Evolutionary conservation across 2,888 invertebrate genomes (phyloP), one percentile per base, ranked within the genome.

Genomic region (Dusona sp.): DNA sequence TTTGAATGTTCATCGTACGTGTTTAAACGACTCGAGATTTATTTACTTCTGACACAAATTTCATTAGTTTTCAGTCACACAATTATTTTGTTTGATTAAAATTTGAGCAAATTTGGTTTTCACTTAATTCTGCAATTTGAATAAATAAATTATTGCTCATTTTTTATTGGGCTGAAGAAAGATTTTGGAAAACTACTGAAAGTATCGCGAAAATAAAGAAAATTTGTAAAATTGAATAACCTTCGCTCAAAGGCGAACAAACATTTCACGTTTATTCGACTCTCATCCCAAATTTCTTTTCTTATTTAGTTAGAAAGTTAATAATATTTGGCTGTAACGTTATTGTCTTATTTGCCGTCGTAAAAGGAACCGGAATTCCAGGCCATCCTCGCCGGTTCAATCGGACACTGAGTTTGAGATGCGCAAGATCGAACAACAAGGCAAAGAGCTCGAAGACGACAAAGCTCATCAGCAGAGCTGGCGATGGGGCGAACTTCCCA

Each of bases 331-430:
- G 45, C 11, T 45, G 75, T 45, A 57, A 64, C 57, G 13, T 65
- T n/a, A 9, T 54, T 36, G 38, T 79, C 13, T 79, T 68, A 68
- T 42, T 70, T 80, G 64, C 64, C 33, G n/a, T 80, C 70, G 61
- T 79, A 77, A 51, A 89, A 94, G 94, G 90, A 93, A 94, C 89
- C 94, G 93, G 87, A 95, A 95, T 86, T 97, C 97, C 51, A 96
- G 98, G 85, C 96, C 97, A 57, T 96, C 97, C 88, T 97, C 98
- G 19, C 98, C 98, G 9, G 96, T 98, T 86, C 98, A 98, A 94
- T 99, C 99, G 64, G 99, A 99, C 94, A 98, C 99, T 0, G 99
- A 99, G 93, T 97, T 98, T 92, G 99, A 99, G 94, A 95, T 96
- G 91, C 92, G 91, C 22, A 94, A 94, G 84, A 93, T 96, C 96